Base-by-base conservation (phyloP, 1,140 invertebrate genomes). In the Augochlora pura region DNA sequence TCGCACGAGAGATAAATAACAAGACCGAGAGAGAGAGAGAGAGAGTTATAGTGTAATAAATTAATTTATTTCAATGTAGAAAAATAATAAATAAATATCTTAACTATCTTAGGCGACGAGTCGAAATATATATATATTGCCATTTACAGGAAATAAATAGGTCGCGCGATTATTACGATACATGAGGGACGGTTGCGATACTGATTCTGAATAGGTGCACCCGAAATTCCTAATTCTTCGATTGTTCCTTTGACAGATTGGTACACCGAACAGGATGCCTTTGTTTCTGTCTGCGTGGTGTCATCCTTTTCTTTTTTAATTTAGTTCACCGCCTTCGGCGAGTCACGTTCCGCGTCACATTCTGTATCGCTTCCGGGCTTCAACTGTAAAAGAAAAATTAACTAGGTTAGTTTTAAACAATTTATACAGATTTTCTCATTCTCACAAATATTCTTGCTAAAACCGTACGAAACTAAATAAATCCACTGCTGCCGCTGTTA, bases 291-390 rank as follows among this genome's bases (percentile, higher is more conserved):
- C 25, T 12, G 0, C 66, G 21, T 38, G 25, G 74, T 63, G 70
- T 79, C 77, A 66, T 66, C 62, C 70, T 79, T 18, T 14, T 65
- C n/a, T n/a, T 74, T 65, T 74, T 74, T 46, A 5, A 52, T 60
- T 74, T 12, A 42, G 27, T 54, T 39, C 10, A 65, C 21, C 62
- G 8, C 10, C 49, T 25, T 59, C 16, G 18, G 52, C 9, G 4
- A 66, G 21, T 52, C 62, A 32, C 32, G 4, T 49, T 67, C n/a
- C 9, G 4, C 59, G 21, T 52, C 62, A 32, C 32, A 32, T 49
- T 67, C n/a, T 27, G 14, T 8, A 38, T 14, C 9, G 27, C 6
- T 16, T 4, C 0, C 4, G 16, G 14, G 18, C 21, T 8, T 79
- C 77, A 79, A 49, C 77, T 79, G 77, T 2, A 59, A 73, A 27